Evolutionary conservation across 2,797 vertebrate species (phyloP).

Genomic region (Aldrovandia affinis): DNA sequence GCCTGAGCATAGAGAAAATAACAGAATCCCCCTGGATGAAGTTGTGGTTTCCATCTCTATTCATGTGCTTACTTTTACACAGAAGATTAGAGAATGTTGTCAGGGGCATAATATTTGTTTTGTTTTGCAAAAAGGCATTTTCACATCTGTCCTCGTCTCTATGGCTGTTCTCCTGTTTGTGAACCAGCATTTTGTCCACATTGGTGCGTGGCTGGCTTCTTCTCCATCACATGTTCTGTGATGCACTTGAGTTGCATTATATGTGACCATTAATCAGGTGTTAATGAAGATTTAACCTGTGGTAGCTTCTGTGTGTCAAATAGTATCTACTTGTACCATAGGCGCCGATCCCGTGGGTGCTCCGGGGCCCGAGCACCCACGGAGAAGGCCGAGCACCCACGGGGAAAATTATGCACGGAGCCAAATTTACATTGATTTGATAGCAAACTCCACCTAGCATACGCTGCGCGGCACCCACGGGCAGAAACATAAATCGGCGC

Average conservation of each 20-base stretch:
- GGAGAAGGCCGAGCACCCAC: no score
- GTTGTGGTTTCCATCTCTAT: neutral
- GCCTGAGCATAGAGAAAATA: neutral
- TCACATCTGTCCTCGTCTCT: neutral
- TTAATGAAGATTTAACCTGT: neutral
- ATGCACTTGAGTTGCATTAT: neutral
- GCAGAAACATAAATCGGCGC: no score
- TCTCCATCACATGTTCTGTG: neutral
- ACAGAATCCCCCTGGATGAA: neutral
- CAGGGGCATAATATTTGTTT: neutral
- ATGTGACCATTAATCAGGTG: neutral
- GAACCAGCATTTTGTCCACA: neutral
- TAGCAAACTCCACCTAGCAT: no score
- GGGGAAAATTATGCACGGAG: no score
- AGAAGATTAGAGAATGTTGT: neutral
- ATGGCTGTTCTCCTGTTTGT: neutral
- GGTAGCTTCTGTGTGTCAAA: neutral
- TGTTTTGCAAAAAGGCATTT: neutral
- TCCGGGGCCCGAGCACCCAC: no score
- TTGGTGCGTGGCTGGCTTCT: neutral
- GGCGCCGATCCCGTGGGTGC: no score
- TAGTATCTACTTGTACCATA: no score
- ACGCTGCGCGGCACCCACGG: no score
- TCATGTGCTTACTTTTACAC: neutral
- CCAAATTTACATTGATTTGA: no score